Percentiles rank a stretch among this genome's conserved stretches.
These are phyloP conservation scores for Elymnias hypermnestra DNA, from an alignment of 1,140 invertebrate genomes.

Conservation along the genomic window DNA sequence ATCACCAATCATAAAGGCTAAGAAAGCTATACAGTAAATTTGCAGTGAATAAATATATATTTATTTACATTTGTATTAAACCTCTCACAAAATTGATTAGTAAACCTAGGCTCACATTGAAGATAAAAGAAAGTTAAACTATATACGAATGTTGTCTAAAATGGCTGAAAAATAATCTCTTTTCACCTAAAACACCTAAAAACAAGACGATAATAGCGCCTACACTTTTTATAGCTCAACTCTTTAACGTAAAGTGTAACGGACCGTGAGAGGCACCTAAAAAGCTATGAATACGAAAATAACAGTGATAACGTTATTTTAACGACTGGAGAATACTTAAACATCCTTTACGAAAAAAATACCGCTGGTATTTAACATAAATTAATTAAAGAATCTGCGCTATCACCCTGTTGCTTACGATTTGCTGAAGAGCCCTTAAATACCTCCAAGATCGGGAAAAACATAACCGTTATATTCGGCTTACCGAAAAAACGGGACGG, in stretches of 20 bases:
- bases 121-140: too few relatives aligned
- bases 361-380: constrained; percentile 65
- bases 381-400: constrained; percentile 70
- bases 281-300: constrained; percentile 43
- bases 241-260: constrained; percentile 25
- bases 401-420: constrained; percentile 63
- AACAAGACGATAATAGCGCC: not conserved
- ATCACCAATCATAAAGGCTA: too few relatives aligned
- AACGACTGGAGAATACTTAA: constrained; percentile 40
- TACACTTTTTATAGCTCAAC: constrained; percentile 17
- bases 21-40: too few relatives aligned
- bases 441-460: constrained; percentile 61
- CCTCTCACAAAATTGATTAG: too few relatives aligned
- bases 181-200: too few relatives aligned
- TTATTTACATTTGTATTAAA: too few relatives aligned
- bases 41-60: too few relatives aligned
- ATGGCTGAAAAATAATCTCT: too few relatives aligned
- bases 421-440: constrained; percentile 56
- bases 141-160: too few relatives aligned
- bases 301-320: constrained; percentile 38
- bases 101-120: too few relatives aligned
- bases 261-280: constrained; percentile 32
- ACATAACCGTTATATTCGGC: constrained; percentile 63
- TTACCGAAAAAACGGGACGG: constrained; percentile 38
- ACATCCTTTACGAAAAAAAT: constrained; percentile 48